These are phyloP conservation scores for Arenaria interpres DNA, from an alignment of 2,113 vertebrate species.

Conservation along the genomic window DNA sequence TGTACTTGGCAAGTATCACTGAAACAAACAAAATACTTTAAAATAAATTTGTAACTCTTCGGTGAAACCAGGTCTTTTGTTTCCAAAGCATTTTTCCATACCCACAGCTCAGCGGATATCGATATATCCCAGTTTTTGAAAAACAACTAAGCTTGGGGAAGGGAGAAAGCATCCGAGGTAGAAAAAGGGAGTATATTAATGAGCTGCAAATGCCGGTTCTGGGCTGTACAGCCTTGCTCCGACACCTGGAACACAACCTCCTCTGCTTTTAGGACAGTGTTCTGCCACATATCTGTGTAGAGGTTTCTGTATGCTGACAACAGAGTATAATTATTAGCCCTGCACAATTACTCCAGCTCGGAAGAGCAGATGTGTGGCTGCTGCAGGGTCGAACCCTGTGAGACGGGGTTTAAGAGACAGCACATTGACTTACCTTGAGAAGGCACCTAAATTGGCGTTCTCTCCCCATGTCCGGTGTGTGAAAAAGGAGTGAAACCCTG, in stretches of 20 bases:
- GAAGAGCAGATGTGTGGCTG: neutral
- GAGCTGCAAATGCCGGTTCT: neutral
- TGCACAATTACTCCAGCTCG: neutral
- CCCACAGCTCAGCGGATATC: neutral
- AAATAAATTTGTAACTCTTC: neutral
- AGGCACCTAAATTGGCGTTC: slow-evolving; percentile 71
- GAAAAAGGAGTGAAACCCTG: slow-evolving; percentile 63
- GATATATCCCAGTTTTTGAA: neutral
- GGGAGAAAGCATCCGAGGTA: neutral
- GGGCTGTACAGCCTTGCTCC: neutral
- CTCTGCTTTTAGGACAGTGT: too few relatives aligned
- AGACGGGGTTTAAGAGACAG: neutral
- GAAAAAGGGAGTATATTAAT: neutral
- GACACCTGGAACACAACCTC: neutral
- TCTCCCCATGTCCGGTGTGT: slow-evolving; percentile 59
- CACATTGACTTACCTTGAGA: slow-evolving; percentile 76
- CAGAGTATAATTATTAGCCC: neutral
- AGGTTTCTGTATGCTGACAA: neutral
- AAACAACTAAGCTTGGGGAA: neutral
- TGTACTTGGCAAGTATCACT: neutral
- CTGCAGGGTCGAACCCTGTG: neutral
- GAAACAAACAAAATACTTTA: neutral
- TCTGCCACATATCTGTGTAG: accelerated
- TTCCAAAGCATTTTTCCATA: neutral
- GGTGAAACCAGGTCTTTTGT: neutral